Conservation (phyloP, 2,113 vertebrate genomes). For the Cottus gobio region DNA sequence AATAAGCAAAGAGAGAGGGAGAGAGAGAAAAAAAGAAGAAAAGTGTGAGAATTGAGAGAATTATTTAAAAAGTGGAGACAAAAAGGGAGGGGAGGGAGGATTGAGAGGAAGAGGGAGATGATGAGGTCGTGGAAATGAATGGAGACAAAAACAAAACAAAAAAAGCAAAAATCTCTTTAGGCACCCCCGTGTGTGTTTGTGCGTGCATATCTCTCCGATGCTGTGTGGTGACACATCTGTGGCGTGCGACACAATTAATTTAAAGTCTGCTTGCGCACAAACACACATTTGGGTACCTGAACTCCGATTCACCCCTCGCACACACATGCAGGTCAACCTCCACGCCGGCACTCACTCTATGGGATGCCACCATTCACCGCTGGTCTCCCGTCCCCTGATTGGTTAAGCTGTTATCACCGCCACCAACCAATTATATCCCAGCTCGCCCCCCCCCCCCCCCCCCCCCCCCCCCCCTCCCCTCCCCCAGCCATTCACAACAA, state of each 20-base stretch:
- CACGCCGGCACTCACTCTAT: conserved; percentile 40
- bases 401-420: conserved; percentile 62
- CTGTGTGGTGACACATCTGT: too few species aligned
- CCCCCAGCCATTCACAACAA: conserved; percentile 74
- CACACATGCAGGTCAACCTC: conserved; percentile 69
- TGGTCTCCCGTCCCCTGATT: conserved; percentile 60
- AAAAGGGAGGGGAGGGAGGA: conserved; percentile 21
- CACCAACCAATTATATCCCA: conserved; percentile 74
- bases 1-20: conserved; percentile 5
- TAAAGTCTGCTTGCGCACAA: conserved; percentile 46
- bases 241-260: neutral
- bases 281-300: conserved; percentile 62
- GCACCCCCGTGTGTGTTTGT: conserved; percentile 66
- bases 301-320: conserved; percentile 23
- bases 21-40: conserved; percentile 19
- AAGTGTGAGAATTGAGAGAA: conserved; percentile 36
- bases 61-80: conserved; percentile 31
- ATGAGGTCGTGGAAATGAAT: conserved; percentile 62
- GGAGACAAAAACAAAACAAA: conserved; percentile 51
- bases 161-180: conserved; percentile 27
- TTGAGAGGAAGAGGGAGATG: conserved; percentile 53
- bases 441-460: conserved; percentile 29
- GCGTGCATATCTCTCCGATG: neutral
- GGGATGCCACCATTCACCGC: conserved; percentile 52
- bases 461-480: conserved; percentile 27